Evolutionary conservation across 2,888 invertebrate species (phyloP), one percentile per base, ranked within the genome.

Genomic region (Desoria tigrina): DNA sequence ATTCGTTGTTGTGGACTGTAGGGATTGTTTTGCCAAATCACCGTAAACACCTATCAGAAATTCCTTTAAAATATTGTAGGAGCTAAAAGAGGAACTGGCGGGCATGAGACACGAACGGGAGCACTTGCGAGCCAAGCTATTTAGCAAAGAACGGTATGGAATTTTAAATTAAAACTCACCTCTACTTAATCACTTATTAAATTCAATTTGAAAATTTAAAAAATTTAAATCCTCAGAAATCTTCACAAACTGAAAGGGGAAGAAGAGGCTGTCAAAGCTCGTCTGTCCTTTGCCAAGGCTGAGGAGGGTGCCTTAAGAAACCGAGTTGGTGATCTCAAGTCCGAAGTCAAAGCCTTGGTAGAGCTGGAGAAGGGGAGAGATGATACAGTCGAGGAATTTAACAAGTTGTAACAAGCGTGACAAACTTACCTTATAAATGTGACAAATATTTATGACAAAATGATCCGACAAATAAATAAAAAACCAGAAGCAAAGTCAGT

Each of bases 281-380:
- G 45, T 16, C 4, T 45, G 16, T 6, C 45, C 21, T 16, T 18
- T 45, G 6, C 45, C 16, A 45, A 45, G 21, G 45, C 45, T 21
- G 45, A 45, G 45, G 45, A 45, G 16, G 45, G 16, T 45, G 45
- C 45, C 4, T 45, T 45, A n/a, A 45, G 45, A 16, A 16, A 45
- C 21, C 6, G 45, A 6, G 16, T 45, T 45, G 45, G 6, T 4
- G 21, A 45, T n/a, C 16, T 45, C 4, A 45, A 45, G 21, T 45
- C 45, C 6, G 45, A 45, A 45, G 45, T 11, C 4, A 21, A 6
- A 18, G 45, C 45, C 21, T 45, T 45, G 45, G 16, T 39, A 39
- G 39, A 39, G 39, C 9, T 9, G 16, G 45, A 16, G 6, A 45
- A 6, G 21, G 45, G 21, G 45, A 3, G n/a, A 21, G 9, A 9